phyloP scores from a whole-genome alignment of 2,113 vertebrate species.

The Pseudorasbora parva region DNA sequence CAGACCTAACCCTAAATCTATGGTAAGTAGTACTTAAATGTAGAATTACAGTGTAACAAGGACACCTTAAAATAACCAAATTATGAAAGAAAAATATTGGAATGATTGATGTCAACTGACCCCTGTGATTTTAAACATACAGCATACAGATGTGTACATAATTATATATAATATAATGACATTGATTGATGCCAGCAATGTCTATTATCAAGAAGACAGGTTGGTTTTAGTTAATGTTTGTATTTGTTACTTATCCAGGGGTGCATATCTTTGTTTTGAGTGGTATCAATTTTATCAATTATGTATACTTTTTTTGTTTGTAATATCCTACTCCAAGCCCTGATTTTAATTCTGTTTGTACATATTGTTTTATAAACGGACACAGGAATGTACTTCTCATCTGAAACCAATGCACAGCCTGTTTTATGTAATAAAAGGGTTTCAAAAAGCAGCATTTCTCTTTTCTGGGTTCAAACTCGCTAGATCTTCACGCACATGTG shows the following conservation, averaged over 20 bases:
- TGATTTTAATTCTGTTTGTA: not conserved
- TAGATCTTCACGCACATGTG: not conserved
- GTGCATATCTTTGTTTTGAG: not conserved
- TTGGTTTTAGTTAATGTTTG: not conserved
- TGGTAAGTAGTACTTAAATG: no score
- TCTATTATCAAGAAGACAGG: not conserved
- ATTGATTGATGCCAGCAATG: not conserved
- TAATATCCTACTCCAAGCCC: not conserved
- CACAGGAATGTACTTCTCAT: slow-evolving; percentile 30
- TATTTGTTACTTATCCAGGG: not conserved
- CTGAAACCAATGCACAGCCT: not conserved
- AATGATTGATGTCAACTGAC: not conserved
- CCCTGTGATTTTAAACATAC: not conserved
- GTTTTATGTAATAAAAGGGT: slow-evolving; percentile 50
- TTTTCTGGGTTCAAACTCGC: slow-evolving; percentile 18
- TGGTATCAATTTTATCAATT: not conserved
- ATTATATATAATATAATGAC: no score
- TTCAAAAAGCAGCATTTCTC: not conserved
- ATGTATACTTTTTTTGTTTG: no score
- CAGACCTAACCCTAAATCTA: no score
- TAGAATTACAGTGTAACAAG: no score
- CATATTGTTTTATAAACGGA: not conserved
- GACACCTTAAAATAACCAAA: not conserved
- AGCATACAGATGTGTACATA: not conserved
- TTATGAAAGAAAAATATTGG: not conserved